These are phyloP conservation scores for Pitta sordida DNA, from an alignment of 2,113 vertebrate genomes.

Conservation along the genomic window DNA sequence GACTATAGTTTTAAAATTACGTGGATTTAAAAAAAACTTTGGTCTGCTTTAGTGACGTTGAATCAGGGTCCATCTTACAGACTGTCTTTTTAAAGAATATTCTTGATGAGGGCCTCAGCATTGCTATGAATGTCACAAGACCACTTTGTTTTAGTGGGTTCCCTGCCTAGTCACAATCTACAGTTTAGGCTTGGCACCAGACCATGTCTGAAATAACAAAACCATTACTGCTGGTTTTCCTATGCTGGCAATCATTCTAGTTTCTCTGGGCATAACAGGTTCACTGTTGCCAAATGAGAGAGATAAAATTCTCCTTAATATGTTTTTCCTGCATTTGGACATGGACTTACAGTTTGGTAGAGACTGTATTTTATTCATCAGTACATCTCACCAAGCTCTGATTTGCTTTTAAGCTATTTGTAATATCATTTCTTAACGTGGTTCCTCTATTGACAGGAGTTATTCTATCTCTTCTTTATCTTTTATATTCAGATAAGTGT, in stretches of 20 bases:
- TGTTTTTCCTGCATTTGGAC: not conserved
- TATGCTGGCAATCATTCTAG: not conserved
- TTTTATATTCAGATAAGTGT: not conserved
- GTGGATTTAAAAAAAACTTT: not conserved
- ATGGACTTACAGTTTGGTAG: fast-evolving
- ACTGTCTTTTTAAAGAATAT: not conserved
- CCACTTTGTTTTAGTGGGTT: not conserved
- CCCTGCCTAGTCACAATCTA: not conserved
- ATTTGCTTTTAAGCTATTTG: not conserved
- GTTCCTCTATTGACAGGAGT: not conserved
- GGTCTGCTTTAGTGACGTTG: not conserved
- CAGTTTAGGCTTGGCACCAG: not conserved
- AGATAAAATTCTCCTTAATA: not conserved
- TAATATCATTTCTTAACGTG: fast-evolving
- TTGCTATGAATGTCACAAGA: not conserved
- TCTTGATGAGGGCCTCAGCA: not conserved
- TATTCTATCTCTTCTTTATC: not conserved
- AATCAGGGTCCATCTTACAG: not conserved
- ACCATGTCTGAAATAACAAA: not conserved
- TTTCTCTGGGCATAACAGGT: not conserved
- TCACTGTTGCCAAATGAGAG: not conserved
- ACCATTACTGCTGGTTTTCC: not conserved
- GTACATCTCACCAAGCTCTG: not conserved
- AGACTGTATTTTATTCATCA: not conserved
- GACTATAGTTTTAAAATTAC: not conserved